Evolutionary conservation across 2,888 invertebrate species (phyloP).

Genomic region (Diarsia brunnea): DNA sequence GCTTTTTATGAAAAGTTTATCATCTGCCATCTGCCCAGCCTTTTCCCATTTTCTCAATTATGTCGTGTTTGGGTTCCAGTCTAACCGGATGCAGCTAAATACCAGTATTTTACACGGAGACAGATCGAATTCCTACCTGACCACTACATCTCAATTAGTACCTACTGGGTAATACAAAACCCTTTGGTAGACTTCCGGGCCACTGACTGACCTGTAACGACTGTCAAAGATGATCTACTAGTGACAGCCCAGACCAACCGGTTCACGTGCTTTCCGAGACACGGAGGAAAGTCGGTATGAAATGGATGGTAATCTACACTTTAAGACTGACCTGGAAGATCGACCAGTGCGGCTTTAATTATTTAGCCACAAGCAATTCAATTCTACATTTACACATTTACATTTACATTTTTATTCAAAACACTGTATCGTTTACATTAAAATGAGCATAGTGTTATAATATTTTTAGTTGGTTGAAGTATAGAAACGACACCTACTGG

Average conservation of each 20-base stretch:
- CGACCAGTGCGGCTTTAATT: not conserved
- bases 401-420: not conserved
- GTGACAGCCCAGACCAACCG: not conserved
- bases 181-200: not conserved
- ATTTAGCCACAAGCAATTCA: not conserved
- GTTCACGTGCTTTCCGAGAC: not conserved
- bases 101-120: not conserved
- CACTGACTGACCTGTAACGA: not conserved
- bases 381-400: too few species aligned
- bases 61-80: not conserved
- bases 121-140: not conserved
- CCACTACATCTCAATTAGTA: too few species aligned
- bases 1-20: too few species aligned
- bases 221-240: not conserved
- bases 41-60: not conserved
- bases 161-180: too few species aligned
- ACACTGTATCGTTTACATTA: not conserved
- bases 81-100: not conserved
- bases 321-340: not conserved
- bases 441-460: not conserved
- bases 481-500: constrained; percentile 12
- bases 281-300: not conserved
- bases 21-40: not conserved
- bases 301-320: not conserved
- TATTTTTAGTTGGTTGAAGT: not conserved